Evolutionary conservation across 2,797 vertebrate species (phyloP), one percentile per base, ranked within the genome.

Genomic region (Emys orbicularis): DNA sequence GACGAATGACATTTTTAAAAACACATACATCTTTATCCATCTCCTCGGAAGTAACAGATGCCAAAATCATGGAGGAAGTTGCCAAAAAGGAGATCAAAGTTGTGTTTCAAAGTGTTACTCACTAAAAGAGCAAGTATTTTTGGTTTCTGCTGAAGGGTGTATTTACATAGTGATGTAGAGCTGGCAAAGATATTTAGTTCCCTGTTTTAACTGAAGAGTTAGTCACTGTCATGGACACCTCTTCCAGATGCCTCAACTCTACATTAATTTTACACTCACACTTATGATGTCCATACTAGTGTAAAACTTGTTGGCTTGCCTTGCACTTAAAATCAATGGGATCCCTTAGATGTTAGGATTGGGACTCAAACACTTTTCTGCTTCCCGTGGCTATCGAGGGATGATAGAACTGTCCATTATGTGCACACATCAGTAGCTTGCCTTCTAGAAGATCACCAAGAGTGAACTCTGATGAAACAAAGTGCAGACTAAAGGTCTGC

Each of bases 91-190:
- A 47, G 56, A 87, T 54, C 49, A 97, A 94, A 95, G 92, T 83
- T 86, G 5, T 72, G 82, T 91, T 95, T 95, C 86, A 88, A 95
- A 92, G 53, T 94, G 94, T 94, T 97, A 88, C 90, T 97, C 93
- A 94, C 92, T 93, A 97, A 96, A 98, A 97, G 95, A 97, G 95
- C 96, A 97, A 97, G 95, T 97, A 97, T 97, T 97, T 97, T 97
- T 97, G 87, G 96, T 97, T 96, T 79, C 93, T 93, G 87, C 92
- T 96, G 84, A 95, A 97, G 96, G 95, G 93, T 92, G 57, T 86
- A 97, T 98, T 97, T 97, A 94, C 96, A 96, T 96, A 97, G 95
- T 92, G 94, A 97, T 95, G 59, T 89, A 77, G 19, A 94, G 79
- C 94, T 94, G 94, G 91, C 95, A 97, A 91, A 89, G 94, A 90